These are phyloP conservation scores for Chrysochloris asiatica DNA, from an alignment of 2,113 vertebrate species.

Conservation along the genomic window DNA sequence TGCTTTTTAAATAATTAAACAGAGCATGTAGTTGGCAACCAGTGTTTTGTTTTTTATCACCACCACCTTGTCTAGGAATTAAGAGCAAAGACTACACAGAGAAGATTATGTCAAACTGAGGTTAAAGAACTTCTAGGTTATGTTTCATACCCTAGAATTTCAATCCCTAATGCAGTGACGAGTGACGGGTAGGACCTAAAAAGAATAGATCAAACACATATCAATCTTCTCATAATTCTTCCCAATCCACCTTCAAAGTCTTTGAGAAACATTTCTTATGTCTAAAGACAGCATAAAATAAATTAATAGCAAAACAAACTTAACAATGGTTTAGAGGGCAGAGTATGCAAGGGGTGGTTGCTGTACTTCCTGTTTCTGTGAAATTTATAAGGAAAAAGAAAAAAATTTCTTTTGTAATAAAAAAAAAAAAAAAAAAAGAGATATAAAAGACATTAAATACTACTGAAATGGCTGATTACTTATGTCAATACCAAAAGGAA, in stretches of 20 bases:
- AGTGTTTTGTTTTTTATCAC: neutral
- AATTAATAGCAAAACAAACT: neutral
- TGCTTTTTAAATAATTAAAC: neutral
- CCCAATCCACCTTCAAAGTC: neutral
- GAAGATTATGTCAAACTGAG: slow-evolving; percentile 11
- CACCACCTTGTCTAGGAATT: neutral
- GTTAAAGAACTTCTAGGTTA: neutral
- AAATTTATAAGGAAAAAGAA: neutral
- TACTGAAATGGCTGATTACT: slow-evolving; percentile 7
- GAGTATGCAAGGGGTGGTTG: neutral
- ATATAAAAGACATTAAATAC: neutral
- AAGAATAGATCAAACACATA: neutral
- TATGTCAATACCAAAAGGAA: neutral
- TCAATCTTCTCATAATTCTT: neutral
- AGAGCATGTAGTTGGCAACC: neutral
- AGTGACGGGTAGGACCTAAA: neutral
- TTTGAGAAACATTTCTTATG: slow-evolving; percentile 1
- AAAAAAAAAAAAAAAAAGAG: too few relatives aligned
- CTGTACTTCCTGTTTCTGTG: slow-evolving; percentile 31
- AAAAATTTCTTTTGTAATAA: slow-evolving; percentile 16
- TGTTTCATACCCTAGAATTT: neutral
- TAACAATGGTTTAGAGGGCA: neutral
- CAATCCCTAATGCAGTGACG: neutral
- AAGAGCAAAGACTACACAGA: neutral
- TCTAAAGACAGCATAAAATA: neutral